Evolutionary conservation across 1,140 invertebrate genomes (phyloP), one percentile per base, ranked within the genome.

Genomic region (Pinna nobilis): DNA sequence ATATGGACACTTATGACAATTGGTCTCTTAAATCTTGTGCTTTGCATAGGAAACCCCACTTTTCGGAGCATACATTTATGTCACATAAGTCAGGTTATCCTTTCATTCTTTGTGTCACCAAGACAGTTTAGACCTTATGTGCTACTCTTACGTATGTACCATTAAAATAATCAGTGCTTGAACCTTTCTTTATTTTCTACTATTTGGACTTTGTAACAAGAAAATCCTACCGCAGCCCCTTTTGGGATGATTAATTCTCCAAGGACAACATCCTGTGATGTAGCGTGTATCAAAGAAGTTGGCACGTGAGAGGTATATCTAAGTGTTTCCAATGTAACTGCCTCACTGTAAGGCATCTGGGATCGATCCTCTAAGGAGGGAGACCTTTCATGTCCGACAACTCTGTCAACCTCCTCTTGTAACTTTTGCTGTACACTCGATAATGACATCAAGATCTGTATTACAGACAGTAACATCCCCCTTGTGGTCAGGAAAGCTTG

Each of bases 391-490:
- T 4, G 15, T n/a, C 64, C 64, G 9, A 55, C 30, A 6, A 67
- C 64, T 25, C 32, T 37, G 49, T 67, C 64, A 51, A 67, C 33
- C 23, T 67, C 64, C 15, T n/a, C 28, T 39, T 67, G 64, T 37
- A 67, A n/a, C 28, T 13, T 39, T 15, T 20, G 53, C 35, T 67
- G 64, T 13, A 67, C 11, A 25, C 41, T 35, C 6, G 49, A 33
- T 41, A 49, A 50, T 53, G 32, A 39, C 39, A 25, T 23, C 0
- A 67, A 30, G 39, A 67, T 67, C 15, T 53, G 64, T 30, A 67
- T 28, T 13, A 33, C 33, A 20, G 49, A 53, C 20, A 67, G 23
- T 25, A 67, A 18, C 15, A 50, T 55, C 7, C 64, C 64, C 30
- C 50, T 7, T 32, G 64, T 53, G 9, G 64, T 67, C 25, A 30